Percentiles rank a stretch among this genome's conserved stretches.
These are phyloP conservation scores for Spinus olivaceus DNA, from an alignment of 2,797 vertebrate species.

Conservation along the genomic window DNA sequence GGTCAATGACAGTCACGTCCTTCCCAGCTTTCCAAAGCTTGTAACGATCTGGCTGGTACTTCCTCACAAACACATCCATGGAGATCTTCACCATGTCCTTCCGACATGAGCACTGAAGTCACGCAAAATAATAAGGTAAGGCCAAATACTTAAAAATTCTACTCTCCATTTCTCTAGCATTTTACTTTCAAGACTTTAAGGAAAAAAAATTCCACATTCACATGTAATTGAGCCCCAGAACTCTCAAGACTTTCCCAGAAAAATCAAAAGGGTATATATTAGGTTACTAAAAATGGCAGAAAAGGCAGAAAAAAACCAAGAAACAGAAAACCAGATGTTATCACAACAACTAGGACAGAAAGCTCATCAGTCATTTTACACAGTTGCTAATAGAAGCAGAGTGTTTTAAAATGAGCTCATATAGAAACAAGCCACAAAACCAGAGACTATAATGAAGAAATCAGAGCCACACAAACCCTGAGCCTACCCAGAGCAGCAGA, in stretches of 20 bases:
- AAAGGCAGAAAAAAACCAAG: fast-evolving
- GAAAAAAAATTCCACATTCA: background rate
- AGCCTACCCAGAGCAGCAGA: background rate
- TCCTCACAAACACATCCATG: constrained; percentile 95
- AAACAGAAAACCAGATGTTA: background rate
- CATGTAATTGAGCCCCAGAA: background rate
- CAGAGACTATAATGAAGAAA: background rate
- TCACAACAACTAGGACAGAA: background rate
- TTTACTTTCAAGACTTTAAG: background rate
- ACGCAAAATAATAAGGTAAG: background rate
- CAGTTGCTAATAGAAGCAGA: background rate
- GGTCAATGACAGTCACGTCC: constrained; percentile 87
- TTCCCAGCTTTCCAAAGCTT: constrained; percentile 95
- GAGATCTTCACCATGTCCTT: constrained; percentile 99
- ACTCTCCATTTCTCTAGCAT: background rate
- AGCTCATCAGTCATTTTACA: background rate
- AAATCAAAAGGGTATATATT: background rate
- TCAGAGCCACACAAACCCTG: background rate
- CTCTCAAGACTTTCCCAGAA: background rate
- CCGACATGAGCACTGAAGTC: constrained; percentile 89
- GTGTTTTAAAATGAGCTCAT: background rate
- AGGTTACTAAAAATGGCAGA: background rate
- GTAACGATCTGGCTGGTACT: constrained; percentile 95
- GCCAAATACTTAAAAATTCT: background rate
- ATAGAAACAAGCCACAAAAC: background rate